These are phyloP conservation scores for Musca domestica DNA, from an alignment of 1,140 invertebrate species.

Conservation along the genomic window DNA sequence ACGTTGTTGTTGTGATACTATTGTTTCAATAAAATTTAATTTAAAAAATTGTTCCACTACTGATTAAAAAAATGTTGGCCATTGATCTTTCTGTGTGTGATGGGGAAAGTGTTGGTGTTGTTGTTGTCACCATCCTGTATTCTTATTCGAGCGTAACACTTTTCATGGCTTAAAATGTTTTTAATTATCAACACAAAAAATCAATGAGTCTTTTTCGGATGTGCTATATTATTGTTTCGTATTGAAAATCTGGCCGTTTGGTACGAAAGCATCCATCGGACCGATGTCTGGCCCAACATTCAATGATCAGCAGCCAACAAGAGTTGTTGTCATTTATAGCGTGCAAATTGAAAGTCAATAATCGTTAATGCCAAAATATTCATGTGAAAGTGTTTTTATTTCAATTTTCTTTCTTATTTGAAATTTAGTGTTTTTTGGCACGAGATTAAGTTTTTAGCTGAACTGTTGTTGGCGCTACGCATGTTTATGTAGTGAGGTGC, in stretches of 20 bases:
- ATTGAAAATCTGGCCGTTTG: no score
- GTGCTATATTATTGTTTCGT: no score
- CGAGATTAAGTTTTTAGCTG: conserved; percentile 2
- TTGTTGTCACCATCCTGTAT: no score
- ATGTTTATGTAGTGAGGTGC: background rate
- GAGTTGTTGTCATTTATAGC: background rate
- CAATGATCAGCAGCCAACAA: no score
- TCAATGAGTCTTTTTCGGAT: no score
- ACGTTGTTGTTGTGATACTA: background rate
- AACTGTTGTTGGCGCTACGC: background rate
- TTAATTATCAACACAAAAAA: no score
- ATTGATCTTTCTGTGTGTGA: conserved; percentile 6
- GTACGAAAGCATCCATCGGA: no score
- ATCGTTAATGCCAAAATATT: conserved; percentile 9
- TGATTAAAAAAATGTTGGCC: background rate
- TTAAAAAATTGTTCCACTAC: background rate
- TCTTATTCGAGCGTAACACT: no score
- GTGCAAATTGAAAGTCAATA: background rate
- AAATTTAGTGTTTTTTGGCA: background rate
- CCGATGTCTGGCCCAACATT: background rate
- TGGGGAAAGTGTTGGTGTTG: no score
- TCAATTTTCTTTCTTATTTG: background rate
- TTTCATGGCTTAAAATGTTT: no score
- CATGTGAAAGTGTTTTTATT: conserved; percentile 12
- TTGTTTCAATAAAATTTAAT: background rate